Percentiles rank a stretch among this genome's conserved stretches.
Conservation (phyloP, 92 coral and sea anemone species). For the Zoanthus sociatus region DNA sequence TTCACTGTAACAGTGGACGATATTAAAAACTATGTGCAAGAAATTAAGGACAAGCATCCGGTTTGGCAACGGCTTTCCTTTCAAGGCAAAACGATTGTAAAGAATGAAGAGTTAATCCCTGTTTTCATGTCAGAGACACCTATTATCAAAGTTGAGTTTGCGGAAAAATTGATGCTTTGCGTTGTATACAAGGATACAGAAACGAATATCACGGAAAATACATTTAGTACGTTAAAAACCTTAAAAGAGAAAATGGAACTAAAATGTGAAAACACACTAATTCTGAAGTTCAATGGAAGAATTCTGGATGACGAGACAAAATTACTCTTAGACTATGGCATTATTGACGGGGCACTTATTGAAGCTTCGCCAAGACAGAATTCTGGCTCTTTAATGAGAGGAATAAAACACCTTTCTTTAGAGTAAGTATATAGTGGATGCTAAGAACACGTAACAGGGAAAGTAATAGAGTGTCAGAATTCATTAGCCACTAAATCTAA, state of each 20-base stretch:
- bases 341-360: neutral
- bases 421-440: neutral
- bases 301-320: conserved; percentile 1
- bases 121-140: neutral
- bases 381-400: neutral
- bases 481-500: too few species aligned
- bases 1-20: neutral
- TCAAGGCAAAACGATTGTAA: neutral
- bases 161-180: neutral
- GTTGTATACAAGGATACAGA: neutral
- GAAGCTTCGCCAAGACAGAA: neutral
- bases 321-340: neutral
- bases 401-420: neutral
- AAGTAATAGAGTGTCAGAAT: too few species aligned
- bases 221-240: neutral
- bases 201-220: neutral
- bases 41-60: neutral
- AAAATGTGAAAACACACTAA: neutral
- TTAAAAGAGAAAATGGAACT: neutral
- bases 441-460: too few species aligned
- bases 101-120: neutral
- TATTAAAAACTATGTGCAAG: neutral
- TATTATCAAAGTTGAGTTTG: conserved; percentile 5
- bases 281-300: neutral
- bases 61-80: conserved; percentile 3